Evolutionary conservation across 2,113 vertebrate genomes (phyloP).

Genomic region (Lipotes vexillifer): DNA sequence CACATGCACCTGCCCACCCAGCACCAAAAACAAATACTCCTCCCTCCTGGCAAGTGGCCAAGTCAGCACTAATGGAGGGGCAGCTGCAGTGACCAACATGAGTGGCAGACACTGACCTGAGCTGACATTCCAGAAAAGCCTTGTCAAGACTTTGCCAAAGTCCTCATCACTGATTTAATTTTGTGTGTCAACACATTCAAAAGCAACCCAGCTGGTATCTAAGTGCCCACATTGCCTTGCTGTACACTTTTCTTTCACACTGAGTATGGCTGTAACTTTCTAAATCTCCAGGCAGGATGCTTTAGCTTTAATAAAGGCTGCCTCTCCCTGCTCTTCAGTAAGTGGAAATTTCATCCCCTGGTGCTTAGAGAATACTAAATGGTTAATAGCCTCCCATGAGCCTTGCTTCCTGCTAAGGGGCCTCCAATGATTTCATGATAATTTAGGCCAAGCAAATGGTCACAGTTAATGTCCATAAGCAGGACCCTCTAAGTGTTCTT

Average conservation of each 20-base stretch:
- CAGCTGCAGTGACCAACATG: neutral
- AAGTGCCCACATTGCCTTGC: neutral
- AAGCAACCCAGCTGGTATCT: neutral
- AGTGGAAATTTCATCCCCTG: conserved; percentile 47
- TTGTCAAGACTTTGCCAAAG: neutral
- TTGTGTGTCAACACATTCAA: neutral
- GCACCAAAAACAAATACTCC: neutral
- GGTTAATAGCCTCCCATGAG: conserved; percentile 52
- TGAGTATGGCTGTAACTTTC: neutral
- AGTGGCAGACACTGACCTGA: neutral
- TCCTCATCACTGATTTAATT: neutral
- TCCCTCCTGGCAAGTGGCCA: neutral
- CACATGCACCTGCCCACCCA: neutral
- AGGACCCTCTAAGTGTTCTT: conserved; percentile 61
- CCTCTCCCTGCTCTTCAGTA: conserved; percentile 3
- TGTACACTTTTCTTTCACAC: neutral
- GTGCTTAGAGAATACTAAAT: conserved; percentile 58
- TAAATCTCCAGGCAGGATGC: neutral
- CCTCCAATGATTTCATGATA: conserved; percentile 40
- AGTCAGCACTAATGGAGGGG: neutral
- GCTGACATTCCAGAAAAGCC: neutral
- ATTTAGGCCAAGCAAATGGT: conserved; percentile 50
- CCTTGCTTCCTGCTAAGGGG: conserved; percentile 52
- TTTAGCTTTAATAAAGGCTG: conserved; percentile 17
- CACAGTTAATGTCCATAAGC: conserved; percentile 61